Conservation (phyloP, 2,113 vertebrate species). For the Megaleporinus macrocephalus region DNA sequence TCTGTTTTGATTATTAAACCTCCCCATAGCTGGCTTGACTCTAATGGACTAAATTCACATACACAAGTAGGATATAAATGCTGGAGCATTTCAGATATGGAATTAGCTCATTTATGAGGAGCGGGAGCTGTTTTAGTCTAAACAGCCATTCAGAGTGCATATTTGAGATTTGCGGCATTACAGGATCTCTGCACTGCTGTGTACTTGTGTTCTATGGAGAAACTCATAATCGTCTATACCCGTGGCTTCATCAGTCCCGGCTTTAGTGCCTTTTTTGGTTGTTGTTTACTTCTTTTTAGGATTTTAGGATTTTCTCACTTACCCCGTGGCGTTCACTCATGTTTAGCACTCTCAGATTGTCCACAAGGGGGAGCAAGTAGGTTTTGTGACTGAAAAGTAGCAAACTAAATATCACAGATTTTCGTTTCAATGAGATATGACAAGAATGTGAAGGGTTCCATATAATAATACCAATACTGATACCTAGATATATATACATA, state of each 20-base stretch:
- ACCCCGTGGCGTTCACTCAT: no score
- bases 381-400: no score
- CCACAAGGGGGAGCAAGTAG: no score
- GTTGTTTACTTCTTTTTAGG: no score
- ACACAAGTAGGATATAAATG: constrained; percentile 36
- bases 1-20: no score
- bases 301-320: no score
- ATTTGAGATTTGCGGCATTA: constrained; percentile 53
- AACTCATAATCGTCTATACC: background rate
- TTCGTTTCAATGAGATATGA: no score
- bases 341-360: no score
- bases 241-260: background rate
- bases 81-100: constrained; percentile 36
- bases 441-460: no score
- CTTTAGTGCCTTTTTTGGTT: background rate
- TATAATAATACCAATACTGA: no score
- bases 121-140: constrained; percentile 31
- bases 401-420: no score
- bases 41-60: constrained; percentile 16
- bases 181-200: constrained; percentile 56
- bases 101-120: constrained; percentile 42
- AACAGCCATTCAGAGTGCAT: constrained; percentile 49
- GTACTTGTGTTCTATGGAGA: background rate
- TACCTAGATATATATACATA: no score
- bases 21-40: constrained; percentile 6